Conservation (phyloP, 2,888 invertebrate genomes). For the Plebejus argus region DNA sequence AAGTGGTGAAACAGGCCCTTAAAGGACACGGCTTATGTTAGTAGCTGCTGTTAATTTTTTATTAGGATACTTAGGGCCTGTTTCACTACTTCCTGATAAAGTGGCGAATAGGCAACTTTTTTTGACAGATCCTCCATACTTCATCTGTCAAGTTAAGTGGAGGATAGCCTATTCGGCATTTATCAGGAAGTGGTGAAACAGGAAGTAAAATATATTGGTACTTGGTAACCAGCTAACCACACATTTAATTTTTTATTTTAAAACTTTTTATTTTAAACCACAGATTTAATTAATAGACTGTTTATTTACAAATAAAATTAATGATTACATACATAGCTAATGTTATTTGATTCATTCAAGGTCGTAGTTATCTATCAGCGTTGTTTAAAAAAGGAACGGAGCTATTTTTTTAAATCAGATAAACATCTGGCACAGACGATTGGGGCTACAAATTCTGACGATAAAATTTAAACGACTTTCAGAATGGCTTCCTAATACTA, state of each 20-base stretch:
- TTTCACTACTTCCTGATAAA: too few relatives aligned
- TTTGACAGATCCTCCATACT: too few relatives aligned
- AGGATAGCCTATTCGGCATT: too few relatives aligned
- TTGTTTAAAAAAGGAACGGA: slow-evolving; percentile 45
- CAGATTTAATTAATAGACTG: too few relatives aligned
- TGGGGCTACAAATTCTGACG: slow-evolving; percentile 50
- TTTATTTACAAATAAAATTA: background rate
- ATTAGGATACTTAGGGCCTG: background rate
- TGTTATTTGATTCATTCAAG: slow-evolving; percentile 74
- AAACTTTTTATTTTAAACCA: too few relatives aligned
- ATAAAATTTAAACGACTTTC: slow-evolving; percentile 54
- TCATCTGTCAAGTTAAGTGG: too few relatives aligned
- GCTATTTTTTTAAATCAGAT: slow-evolving; percentile 47
- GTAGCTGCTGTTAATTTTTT: background rate
- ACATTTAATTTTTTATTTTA: too few relatives aligned
- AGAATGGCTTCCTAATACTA: slow-evolving; percentile 48
- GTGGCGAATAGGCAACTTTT: too few relatives aligned
- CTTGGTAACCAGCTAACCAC: background rate
- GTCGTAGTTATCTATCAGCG: slow-evolving; percentile 58
- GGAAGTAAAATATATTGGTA: background rate
- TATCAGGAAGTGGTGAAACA: too few relatives aligned
- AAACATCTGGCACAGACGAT: slow-evolving; percentile 60
- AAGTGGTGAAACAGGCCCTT: too few relatives aligned
- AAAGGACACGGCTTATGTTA: background rate
- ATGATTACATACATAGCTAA: slow-evolving; percentile 52